Percentiles rank a stretch among this genome's conserved stretches.
These are phyloP conservation scores for Laterallus jamaicensis DNA, from an alignment of 2,113 vertebrate species.

Conservation along the genomic window DNA sequence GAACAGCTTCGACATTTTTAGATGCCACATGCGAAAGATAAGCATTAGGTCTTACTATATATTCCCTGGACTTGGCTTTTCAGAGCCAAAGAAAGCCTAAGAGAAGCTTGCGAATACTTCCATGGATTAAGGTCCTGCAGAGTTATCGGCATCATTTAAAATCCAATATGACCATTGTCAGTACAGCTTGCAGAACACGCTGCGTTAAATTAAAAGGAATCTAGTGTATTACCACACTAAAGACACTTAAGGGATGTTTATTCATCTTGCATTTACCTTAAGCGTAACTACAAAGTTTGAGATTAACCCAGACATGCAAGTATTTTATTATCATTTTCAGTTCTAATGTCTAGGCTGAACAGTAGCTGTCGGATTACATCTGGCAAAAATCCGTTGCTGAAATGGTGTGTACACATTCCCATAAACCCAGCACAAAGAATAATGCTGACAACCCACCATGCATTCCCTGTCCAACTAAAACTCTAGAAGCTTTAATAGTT, in stretches of 20 bases:
- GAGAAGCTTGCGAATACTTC: neutral
- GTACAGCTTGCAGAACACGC: neutral
- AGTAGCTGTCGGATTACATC: slow-evolving; percentile 16
- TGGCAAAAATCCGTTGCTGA: slow-evolving; percentile 15
- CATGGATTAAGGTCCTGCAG: neutral
- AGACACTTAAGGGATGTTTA: neutral
- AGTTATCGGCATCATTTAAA: neutral
- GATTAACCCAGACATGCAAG: slow-evolving; percentile 26
- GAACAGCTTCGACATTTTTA: neutral
- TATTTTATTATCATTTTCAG: slow-evolving; percentile 52
- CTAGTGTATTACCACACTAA: neutral
- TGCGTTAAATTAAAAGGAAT: slow-evolving; percentile 32
- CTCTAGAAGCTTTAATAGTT: neutral
- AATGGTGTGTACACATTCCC: neutral
- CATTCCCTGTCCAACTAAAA: neutral
- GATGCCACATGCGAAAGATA: neutral
- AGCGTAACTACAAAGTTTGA: neutral
- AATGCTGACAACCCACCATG: neutral
- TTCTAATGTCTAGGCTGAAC: slow-evolving; percentile 20
- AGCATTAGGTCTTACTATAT: neutral
- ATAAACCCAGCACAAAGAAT: neutral
- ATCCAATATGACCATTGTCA: neutral
- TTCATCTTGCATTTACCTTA: slow-evolving; percentile 38
- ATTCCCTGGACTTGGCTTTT: neutral
- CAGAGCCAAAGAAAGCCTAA: neutral